A percentile compares a stretch with the other conserved stretches of the same genome.
Evolutionary conservation across 2,888 invertebrate genomes (phyloP).

Genomic region (Caenorhabditis angaria): DNA sequence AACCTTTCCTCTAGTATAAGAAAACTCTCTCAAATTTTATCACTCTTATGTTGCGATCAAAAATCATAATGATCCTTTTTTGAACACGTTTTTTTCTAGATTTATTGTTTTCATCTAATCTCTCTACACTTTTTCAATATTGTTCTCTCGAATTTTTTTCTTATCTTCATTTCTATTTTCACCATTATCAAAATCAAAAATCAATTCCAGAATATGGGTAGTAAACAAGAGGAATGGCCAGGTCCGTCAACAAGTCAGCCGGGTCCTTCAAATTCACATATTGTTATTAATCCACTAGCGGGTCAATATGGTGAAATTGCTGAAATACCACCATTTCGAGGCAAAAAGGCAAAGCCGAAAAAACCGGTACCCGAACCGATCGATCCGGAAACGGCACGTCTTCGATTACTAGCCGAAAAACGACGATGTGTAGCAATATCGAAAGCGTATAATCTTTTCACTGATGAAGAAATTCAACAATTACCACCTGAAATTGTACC

Average conservation of each 20-base stretch:
- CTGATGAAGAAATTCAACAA: not conserved
- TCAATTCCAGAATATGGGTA: not conserved
- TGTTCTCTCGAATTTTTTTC: too few relatives aligned
- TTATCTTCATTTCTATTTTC: not conserved
- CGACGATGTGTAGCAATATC: not conserved
- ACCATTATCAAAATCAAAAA: not conserved
- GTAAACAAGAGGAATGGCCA: not conserved
- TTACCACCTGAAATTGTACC: not conserved
- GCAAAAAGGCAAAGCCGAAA: not conserved
- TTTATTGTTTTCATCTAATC: too few relatives aligned
- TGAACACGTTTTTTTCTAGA: not conserved
- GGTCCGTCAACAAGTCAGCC: not conserved
- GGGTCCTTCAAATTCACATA: not conserved
- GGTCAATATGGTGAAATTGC: not conserved
- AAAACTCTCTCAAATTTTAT: too few relatives aligned
- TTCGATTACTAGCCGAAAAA: not conserved
- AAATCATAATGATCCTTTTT: too few relatives aligned
- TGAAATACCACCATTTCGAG: not conserved
- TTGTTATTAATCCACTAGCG: not conserved
- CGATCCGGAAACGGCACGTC: not conserved
- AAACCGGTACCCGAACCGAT: not conserved
- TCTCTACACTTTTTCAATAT: too few relatives aligned
- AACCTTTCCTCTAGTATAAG: too few relatives aligned
- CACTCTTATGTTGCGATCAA: too few relatives aligned
- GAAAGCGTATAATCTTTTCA: not conserved